phyloP scores from a whole-genome alignment of 1,140 invertebrate genomes.

The Hypothenemus hampei region DNA sequence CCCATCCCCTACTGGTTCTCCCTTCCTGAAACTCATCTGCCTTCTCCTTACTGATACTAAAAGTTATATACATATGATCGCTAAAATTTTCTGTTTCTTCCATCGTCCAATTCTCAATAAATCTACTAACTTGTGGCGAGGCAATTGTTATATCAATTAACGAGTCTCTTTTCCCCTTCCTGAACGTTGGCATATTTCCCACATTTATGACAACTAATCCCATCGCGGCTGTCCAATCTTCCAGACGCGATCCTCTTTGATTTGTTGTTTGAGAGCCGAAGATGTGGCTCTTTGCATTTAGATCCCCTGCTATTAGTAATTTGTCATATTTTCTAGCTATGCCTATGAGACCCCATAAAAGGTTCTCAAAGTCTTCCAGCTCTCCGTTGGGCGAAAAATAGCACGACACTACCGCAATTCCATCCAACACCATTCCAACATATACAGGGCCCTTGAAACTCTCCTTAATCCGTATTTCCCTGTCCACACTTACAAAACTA shows the following conservation, averaged over 20 bases:
- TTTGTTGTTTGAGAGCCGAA: not conserved
- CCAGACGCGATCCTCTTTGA: not conserved
- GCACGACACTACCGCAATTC: not conserved
- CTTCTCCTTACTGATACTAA: too few relatives aligned
- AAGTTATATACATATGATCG: too few relatives aligned
- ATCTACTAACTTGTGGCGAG: not conserved
- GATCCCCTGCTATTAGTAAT: not conserved
- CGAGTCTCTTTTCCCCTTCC: not conserved
- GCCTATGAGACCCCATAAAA: not conserved
- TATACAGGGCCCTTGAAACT: not conserved
- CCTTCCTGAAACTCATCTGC: too few relatives aligned
- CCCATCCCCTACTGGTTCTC: too few relatives aligned
- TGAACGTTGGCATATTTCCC: not conserved
- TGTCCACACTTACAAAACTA: not conserved
- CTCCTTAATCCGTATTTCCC: not conserved
- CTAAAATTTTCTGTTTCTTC: too few relatives aligned
- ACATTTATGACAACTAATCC: not conserved
- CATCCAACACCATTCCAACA: not conserved
- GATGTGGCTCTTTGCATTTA: too few relatives aligned
- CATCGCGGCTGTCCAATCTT: not conserved
- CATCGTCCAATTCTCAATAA: too few relatives aligned
- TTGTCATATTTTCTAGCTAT: not conserved
- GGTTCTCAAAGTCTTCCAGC: not conserved
- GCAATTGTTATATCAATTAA: not conserved
- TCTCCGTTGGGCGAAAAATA: not conserved